Evolutionary conservation across 2,113 vertebrate genomes (phyloP).

Genomic region (Mustela lutreola): DNA sequence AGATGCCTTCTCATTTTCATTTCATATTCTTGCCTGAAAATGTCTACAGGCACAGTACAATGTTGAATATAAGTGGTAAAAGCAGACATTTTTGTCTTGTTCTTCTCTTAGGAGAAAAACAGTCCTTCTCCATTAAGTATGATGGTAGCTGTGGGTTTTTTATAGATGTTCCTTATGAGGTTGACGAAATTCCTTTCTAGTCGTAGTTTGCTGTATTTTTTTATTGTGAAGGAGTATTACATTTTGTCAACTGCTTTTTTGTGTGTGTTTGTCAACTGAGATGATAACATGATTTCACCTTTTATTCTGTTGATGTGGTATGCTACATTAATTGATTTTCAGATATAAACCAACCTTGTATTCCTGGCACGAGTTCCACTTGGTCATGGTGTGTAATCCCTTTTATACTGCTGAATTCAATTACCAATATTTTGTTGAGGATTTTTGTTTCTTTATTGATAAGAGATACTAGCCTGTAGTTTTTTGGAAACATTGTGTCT

Average conservation of each 20-base stretch:
- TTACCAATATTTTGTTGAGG: neutral
- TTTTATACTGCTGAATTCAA: neutral
- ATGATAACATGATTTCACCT: neutral
- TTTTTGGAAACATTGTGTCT: neutral
- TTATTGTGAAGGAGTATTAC: neutral
- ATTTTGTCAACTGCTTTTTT: neutral
- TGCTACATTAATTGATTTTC: conserved; percentile 3
- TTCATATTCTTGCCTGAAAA: neutral
- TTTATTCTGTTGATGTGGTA: neutral
- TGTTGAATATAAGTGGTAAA: neutral
- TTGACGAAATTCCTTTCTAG: neutral
- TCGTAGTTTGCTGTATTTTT: neutral
- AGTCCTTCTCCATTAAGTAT: neutral
- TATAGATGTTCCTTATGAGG: neutral
- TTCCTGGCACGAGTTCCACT: neutral
- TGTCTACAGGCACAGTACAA: neutral
- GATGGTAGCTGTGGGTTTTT: neutral
- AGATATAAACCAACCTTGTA: neutral
- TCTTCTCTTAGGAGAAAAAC: neutral
- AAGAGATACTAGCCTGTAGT: neutral
- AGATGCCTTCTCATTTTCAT: neutral
- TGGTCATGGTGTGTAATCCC: neutral
- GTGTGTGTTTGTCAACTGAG: neutral
- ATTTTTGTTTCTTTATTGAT: neutral
- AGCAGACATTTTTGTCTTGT: neutral